phyloP scores from a whole-genome alignment of 2,888 invertebrate species.

The Ichneumoninae sp. region DNA sequence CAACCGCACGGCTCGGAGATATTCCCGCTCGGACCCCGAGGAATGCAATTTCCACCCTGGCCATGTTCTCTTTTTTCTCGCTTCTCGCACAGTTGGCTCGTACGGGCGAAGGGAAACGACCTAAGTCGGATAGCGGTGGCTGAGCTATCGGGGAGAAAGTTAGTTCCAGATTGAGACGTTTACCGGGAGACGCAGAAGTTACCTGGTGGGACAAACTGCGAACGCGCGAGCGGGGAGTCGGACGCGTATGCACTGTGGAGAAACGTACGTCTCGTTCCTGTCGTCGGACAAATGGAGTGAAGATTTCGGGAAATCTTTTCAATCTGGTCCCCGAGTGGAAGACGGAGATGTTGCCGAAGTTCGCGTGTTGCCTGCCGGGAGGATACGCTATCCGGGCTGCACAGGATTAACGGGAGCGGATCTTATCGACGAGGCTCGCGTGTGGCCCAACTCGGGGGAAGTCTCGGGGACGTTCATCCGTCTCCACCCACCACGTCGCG shows the following conservation, averaged over 20 bases:
- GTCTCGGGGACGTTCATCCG: conserved; percentile 40
- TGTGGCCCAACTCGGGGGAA: conserved; percentile 43
- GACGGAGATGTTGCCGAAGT: conserved; percentile 39
- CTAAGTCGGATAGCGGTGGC: conserved; percentile 16
- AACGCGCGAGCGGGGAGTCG: not conserved
- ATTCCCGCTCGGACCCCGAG: conserved; percentile 10
- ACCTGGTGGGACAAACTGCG: conserved; percentile 55
- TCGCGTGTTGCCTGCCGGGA: conserved; percentile 14
- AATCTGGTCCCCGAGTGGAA: conserved; percentile 39
- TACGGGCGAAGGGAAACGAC: not conserved
- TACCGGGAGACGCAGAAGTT: conserved; percentile 52
- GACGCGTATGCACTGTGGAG: not conserved
- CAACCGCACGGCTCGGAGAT: not conserved
- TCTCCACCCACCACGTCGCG: conserved; percentile 14
- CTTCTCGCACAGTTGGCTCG: not conserved
- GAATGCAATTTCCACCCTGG: conserved; percentile 14
- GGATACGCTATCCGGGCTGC: conserved; percentile 17
- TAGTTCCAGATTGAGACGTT: conserved; percentile 63
- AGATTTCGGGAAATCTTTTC: conserved; percentile 62
- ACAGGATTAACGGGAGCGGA: conserved; percentile 66
- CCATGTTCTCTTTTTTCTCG: conserved; percentile 25
- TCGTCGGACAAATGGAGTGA: conserved; percentile 61
- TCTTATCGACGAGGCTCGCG: conserved; percentile 59
- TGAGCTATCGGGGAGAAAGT: conserved; percentile 45
- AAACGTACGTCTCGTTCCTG: conserved; percentile 20